These are phyloP conservation scores for Blastomussa wellsi DNA, from an alignment of 92 coral and sea anemone species.

Conservation along the genomic window DNA sequence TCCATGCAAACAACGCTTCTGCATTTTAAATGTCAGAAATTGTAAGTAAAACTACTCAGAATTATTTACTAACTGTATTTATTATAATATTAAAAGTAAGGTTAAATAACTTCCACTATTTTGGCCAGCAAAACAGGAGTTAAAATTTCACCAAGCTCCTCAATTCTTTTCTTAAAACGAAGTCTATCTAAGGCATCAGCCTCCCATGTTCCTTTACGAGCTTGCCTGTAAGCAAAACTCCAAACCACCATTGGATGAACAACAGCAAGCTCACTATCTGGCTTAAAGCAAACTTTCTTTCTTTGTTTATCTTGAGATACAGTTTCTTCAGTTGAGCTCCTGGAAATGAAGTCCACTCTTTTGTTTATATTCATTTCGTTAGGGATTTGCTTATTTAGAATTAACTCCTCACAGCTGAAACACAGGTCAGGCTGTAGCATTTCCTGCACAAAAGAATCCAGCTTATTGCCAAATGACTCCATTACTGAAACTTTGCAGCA, in stretches of 20 bases:
- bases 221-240: constrained; percentile 87
- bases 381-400: not conserved
- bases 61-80: not conserved
- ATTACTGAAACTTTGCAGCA: constrained; percentile 4
- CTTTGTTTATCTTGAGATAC: not conserved
- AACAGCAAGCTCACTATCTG: constrained; percentile 61
- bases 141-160: constrained; percentile 65
- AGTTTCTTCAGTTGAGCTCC: not conserved
- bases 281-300: constrained; percentile 74
- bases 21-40: not conserved
- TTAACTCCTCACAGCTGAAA: not conserved
- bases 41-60: not conserved
- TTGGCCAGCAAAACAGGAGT: constrained; percentile 70
- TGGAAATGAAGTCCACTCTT: not conserved
- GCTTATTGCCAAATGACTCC: not conserved
- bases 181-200: constrained; percentile 76
- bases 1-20: not conserved
- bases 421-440: constrained; percentile 3
- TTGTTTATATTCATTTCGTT: not conserved
- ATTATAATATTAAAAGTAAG: not conserved
- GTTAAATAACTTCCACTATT: not conserved
- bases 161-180: constrained; percentile 80
- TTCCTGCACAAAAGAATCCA: constrained; percentile 31
- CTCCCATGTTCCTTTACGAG: constrained; percentile 92
- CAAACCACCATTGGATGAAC: constrained; percentile 75